Base-by-base conservation (phyloP, 92 coral and sea anemone genomes). In the Paramuricea clavata region DNA sequence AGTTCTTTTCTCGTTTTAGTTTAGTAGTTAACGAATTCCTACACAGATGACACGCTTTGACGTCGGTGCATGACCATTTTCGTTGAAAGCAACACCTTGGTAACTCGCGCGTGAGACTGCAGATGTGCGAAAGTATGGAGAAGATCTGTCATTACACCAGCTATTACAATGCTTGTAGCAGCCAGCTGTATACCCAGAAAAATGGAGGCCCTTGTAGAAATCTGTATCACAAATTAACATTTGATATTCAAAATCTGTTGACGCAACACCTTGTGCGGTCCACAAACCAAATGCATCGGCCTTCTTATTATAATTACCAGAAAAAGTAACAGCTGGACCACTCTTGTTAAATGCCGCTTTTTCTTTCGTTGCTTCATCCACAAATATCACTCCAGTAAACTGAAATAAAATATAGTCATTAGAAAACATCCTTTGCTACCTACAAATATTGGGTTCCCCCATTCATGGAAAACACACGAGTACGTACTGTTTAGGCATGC, bases 91-190 rank as follows among this genome's bases (percentile, higher is more conserved):
- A 76, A 87, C 90, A 23, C 90, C 87, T 11, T 19, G 9, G 65
- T 30, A 54, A 2, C 12, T 1, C 1, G 25, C 0, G 39, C n/a
- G 3, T 42, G 22, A 50, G 11, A 85, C 49, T 0, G 90, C 22
- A 35, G 89, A 79, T n/a, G 89, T 85, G 17, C 92, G 89, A 69
- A 89, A 89, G 56, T 89, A 85, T 1, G 81, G 57, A 10, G 91
- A 82, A 7, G 1, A 0, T 0, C 0, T 4, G 49, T 89, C 92
- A 32, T 28, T 12, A 27, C 89, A 85, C 92, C 92, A 89, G 43
- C 0, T 0, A 12, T 4, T 0, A 35, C 92, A 89, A 0, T 11
- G 1, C 47, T 87, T 87, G 80, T 41, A 70, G 50, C 90, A 87
- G 77, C 27, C 30, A 5, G 62, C 6, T 13, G 80, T 85, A 36